A percentile compares a stretch with the other conserved stretches of the same genome.
These are phyloP conservation scores for Penaeus vannamei DNA, from an alignment of 1,140 invertebrate genomes.

Conservation along the genomic window DNA sequence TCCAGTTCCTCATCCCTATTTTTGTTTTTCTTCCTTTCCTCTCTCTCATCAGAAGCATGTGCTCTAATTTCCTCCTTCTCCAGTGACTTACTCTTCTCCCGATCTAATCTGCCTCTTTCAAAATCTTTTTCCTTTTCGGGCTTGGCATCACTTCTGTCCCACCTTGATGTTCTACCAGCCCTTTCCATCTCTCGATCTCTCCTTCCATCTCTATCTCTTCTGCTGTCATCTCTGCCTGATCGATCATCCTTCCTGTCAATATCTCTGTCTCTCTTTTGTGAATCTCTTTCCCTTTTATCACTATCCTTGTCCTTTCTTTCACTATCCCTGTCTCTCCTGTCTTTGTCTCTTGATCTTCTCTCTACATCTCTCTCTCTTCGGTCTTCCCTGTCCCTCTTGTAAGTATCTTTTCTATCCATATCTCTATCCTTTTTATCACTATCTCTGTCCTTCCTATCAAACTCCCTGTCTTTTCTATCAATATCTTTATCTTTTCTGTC, in stretches of 20 bases:
- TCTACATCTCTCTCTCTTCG: conserved; percentile 71
- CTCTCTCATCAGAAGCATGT: conserved; percentile 46
- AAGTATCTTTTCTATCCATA: conserved; percentile 39
- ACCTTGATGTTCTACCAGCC: conserved; percentile 72
- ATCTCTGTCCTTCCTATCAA: conserved; percentile 68
- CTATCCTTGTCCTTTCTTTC: conserved; percentile 44
- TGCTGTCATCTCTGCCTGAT: background rate
- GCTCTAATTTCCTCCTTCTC: conserved; percentile 57
- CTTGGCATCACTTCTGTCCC: conserved; percentile 71
- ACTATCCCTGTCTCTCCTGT: conserved; percentile 36
- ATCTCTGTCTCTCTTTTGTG: conserved; percentile 27
- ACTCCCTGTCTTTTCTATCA: conserved; percentile 52
- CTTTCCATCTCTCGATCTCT: conserved; percentile 31
- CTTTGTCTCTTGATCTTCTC: conserved; percentile 70
- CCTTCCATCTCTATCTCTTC: conserved; percentile 37
- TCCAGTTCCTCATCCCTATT: conserved; percentile 73
- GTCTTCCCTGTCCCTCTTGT: conserved; percentile 55
- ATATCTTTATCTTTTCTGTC: conserved; percentile 70
- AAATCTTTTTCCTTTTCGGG: conserved; percentile 53
- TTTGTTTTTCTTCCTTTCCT: conserved; percentile 53
- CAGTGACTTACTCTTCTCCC: conserved; percentile 41
- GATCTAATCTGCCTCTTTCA: conserved; percentile 47
- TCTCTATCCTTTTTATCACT: conserved; percentile 40
- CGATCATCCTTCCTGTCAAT: background rate
- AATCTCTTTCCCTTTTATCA: conserved; percentile 26